Evolutionary conservation across 1,140 invertebrate genomes (phyloP).

Genomic region (Cydia amplana): DNA sequence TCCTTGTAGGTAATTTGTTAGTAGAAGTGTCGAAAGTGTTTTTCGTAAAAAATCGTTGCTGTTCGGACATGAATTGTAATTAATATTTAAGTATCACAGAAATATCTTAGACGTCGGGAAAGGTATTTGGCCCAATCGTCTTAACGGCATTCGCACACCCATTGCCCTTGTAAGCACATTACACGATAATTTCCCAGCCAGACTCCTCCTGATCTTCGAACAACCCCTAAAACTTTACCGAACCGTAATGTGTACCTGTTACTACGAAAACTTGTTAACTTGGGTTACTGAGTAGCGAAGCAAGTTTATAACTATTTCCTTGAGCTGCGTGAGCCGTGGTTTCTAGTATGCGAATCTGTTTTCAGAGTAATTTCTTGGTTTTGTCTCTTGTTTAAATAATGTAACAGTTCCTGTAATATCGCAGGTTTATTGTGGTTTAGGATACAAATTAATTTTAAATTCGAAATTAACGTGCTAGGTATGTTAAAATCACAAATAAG

Average conservation of each 20-base stretch:
- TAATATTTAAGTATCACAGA: too few relatives aligned
- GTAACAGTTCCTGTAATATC: too few relatives aligned
- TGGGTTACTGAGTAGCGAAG: constrained; percentile 2
- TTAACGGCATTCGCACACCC: not conserved
- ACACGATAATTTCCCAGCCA: not conserved
- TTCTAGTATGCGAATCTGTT: not conserved
- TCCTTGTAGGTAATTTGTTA: too few relatives aligned
- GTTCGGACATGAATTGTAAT: not conserved
- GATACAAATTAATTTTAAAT: too few relatives aligned
- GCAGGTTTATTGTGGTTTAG: too few relatives aligned
- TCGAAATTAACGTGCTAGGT: too few relatives aligned
- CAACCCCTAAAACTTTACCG: not conserved
- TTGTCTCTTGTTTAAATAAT: not conserved
- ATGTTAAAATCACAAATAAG: too few relatives aligned
- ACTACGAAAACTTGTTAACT: constrained; percentile 8
- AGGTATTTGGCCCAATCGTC: not conserved
- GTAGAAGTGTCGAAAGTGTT: too few relatives aligned
- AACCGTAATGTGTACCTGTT: constrained; percentile 5
- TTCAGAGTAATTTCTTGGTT: not conserved
- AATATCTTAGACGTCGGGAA: too few relatives aligned
- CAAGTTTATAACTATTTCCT: constrained; percentile 7
- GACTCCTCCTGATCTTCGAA: not conserved
- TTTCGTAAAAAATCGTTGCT: not conserved
- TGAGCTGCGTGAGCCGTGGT: not conserved
- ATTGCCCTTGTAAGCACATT: not conserved